These are phyloP conservation scores for Aphidoletes aphidimyza DNA, from an alignment of 2,888 invertebrate genomes.

Conservation along the genomic window DNA sequence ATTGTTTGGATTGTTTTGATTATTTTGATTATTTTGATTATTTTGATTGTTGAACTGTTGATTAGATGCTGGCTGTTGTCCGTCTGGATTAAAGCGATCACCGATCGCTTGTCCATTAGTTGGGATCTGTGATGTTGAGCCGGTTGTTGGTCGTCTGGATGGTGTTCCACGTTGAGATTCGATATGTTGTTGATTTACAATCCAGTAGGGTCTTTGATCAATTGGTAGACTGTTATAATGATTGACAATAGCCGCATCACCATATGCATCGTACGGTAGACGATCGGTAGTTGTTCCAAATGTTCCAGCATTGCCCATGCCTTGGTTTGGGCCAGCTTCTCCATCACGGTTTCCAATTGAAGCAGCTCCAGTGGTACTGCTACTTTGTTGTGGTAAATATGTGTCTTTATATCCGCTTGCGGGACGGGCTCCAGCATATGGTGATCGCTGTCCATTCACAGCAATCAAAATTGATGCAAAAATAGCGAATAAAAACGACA, in stretches of 20 bases:
- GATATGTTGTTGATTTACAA: constrained; percentile 75
- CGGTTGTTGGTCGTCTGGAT: neutral
- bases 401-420: constrained; percentile 73
- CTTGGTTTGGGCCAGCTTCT: neutral
- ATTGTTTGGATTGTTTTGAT: neutral
- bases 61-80: no score
- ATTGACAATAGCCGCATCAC: constrained; percentile 72
- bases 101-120: neutral
- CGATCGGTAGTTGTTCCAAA: constrained; percentile 62
- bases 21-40: neutral
- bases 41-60: no score
- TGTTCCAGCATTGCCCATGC: neutral
- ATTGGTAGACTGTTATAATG: constrained; percentile 73
- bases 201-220: constrained; percentile 79
- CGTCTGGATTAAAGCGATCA: neutral
- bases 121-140: neutral
- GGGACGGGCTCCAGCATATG: constrained; percentile 71
- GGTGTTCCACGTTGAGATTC: constrained; percentile 68
- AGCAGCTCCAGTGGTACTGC: constrained; percentile 55
- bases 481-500: constrained; percentile 1
- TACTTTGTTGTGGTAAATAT: constrained; percentile 62
- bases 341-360: constrained; percentile 38
- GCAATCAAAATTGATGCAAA: constrained; percentile 55
- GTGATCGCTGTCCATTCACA: constrained; percentile 69
- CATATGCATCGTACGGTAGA: constrained; percentile 75